Percentiles rank a stretch among this genome's conserved stretches.
Conservation (phyloP, 2,888 invertebrate genomes). For the Noctua janthina region DNA sequence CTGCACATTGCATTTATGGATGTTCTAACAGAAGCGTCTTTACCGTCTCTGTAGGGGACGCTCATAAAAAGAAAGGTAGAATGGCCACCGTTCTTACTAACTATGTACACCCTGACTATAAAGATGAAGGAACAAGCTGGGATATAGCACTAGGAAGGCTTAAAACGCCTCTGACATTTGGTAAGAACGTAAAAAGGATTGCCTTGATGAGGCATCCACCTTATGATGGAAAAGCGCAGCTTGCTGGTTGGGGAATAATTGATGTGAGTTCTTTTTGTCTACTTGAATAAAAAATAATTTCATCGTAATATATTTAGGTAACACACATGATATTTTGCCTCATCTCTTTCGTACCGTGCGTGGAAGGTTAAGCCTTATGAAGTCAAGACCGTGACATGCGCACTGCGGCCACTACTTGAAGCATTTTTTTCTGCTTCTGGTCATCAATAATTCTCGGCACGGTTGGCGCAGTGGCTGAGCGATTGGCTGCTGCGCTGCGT, state of each 20-base stretch:
- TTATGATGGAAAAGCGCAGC: constrained; percentile 20
- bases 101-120: constrained; percentile 32
- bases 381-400: too few species aligned
- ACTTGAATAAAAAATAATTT: not conserved
- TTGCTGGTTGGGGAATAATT: constrained; percentile 66
- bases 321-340: not conserved
- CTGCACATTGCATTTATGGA: constrained; percentile 69
- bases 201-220: constrained; percentile 62
- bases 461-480: too few species aligned
- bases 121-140: rapidly evolving
- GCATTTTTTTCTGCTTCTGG: not conserved
- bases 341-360: not conserved
- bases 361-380: not conserved
- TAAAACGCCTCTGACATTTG: constrained; percentile 38
- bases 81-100: constrained; percentile 2
- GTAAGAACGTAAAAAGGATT: constrained; percentile 51
- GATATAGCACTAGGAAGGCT: constrained; percentile 66
- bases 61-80: constrained; percentile 21
- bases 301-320: not conserved
- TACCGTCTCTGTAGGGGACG: constrained; percentile 51
- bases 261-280: constrained; percentile 32
- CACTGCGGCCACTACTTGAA: not conserved
- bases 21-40: constrained; percentile 9
- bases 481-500: too few species aligned
- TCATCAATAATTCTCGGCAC: too few species aligned